These are phyloP conservation scores for Amphiprion percula DNA, from an alignment of 2,113 vertebrate species.

Conservation along the genomic window DNA sequence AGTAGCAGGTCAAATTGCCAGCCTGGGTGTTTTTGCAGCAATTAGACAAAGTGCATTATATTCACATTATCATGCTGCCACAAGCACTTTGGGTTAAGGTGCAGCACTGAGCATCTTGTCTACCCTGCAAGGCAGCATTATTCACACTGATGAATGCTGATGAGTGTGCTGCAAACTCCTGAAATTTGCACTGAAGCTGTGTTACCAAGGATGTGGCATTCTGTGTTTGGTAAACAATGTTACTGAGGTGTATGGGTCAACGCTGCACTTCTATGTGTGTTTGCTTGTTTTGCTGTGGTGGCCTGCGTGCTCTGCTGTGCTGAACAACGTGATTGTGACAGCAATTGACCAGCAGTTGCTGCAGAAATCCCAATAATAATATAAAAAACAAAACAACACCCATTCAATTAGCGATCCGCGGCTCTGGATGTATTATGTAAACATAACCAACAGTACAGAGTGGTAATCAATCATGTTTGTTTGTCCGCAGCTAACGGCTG, in stretches of 20 bases:
- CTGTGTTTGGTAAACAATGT: conserved; percentile 26
- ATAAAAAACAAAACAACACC: conserved; percentile 34
- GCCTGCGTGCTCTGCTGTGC: background rate
- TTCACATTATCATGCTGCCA: conserved; percentile 64
- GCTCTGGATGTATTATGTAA: conserved; percentile 54
- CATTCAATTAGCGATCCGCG: conserved; percentile 58
- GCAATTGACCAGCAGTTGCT: conserved; percentile 23
- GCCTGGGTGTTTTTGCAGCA: conserved; percentile 55
- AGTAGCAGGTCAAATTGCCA: conserved; percentile 53
- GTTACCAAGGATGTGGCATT: conserved; percentile 17
- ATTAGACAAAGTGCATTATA: conserved; percentile 64
- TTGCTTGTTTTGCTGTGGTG: conserved; percentile 2
- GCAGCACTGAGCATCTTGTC: conserved; percentile 49
- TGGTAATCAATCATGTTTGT: conserved; percentile 67
- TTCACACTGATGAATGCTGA: conserved; percentile 60
- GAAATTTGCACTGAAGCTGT: conserved; percentile 21
- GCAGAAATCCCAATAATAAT: conserved; percentile 28
- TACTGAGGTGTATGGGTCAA: background rate
- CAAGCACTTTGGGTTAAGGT: conserved; percentile 62
- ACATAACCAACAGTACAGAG: conserved; percentile 45
- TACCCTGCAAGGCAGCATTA: conserved; percentile 24
- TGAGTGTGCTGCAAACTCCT: conserved; percentile 42
- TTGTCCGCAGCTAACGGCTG: conserved; percentile 27
- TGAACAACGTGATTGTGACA: background rate
- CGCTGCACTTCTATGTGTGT: conserved; percentile 7